Evolutionary conservation across 2,888 invertebrate genomes (phyloP), one percentile per base, ranked within the genome.

Genomic region (Cataglyphis albicans): DNA sequence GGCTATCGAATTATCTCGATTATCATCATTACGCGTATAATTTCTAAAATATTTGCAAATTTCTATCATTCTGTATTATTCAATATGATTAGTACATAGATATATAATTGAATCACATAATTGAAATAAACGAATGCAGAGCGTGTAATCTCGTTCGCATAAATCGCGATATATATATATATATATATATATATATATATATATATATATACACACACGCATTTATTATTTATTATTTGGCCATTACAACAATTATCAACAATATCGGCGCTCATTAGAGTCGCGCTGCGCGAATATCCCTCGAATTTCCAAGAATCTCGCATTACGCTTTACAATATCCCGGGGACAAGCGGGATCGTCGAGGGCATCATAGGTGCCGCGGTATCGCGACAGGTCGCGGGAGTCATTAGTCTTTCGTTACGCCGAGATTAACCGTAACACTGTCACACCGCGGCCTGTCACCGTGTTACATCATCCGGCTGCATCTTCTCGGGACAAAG

Each of bases 341-440:
- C 25, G 21, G 12, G 44, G 41, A 55, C 52, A 25, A 75, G 65
- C 29, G 29, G 55, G n/a, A 65, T 38, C 25, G 57, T 32, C 52
- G 29, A 15, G 35, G 57, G 4, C 41, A 29, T 55, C 67, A 7
- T 18, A 18, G 64, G 21, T 35, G 35, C 35, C 35, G 35, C 6
- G 48, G 35, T 44, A 44, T 41, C 41, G 41, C 12, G 48, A 48
- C 48, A 48, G 48, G 48, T 48, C 52, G 65, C 38, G 75, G 29
- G 12, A 32, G 72, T 78, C 72, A 72, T 78, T 70, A 80, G 59
- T 72, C 78, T 80, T 80, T 80, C 78, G 59, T 80, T 80, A 72
- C 35, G 59, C 25, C 59, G 32, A 80, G 78, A 80, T 80, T 80
- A 80, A 72, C 59, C 25, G 72, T 72, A 25, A 44, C 72, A 59